Percentiles rank a stretch among this genome's conserved stretches.
Conservation (phyloP, 2,888 invertebrate species). For the Brachyptera risi region DNA sequence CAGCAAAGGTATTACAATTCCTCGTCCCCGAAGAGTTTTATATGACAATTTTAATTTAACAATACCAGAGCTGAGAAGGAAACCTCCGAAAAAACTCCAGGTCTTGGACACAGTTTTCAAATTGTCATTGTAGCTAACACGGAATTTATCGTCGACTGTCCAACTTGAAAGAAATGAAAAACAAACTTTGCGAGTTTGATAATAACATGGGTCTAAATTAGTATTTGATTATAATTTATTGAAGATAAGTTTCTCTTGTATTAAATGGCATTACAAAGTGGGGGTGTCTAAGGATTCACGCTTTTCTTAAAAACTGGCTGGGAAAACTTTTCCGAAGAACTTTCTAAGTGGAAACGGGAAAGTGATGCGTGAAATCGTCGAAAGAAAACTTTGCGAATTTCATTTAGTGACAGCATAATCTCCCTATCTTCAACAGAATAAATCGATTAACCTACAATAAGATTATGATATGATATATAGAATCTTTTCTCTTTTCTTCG, state of each 20-base stretch:
- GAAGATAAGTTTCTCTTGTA: slow-evolving; percentile 15
- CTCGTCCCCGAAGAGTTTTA: too few relatives aligned
- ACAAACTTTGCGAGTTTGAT: not conserved
- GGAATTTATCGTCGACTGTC: not conserved
- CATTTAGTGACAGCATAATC: slow-evolving; percentile 13
- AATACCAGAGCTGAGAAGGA: slow-evolving; percentile 5
- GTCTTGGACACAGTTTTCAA: not conserved
- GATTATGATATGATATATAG: slow-evolving; percentile 1
- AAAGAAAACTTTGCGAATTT: slow-evolving; percentile 1
- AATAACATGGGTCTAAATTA: slow-evolving; percentile 12
- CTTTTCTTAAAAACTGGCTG: not conserved
- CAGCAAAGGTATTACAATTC: too few relatives aligned
- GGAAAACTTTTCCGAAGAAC: slow-evolving; percentile 8
- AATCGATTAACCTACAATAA: slow-evolving; percentile 11
- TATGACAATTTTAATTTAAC: slow-evolving; percentile 2
- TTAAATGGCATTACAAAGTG: slow-evolving; percentile 18
- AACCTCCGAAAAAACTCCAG: not conserved
- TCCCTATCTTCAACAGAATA: slow-evolving; percentile 5
- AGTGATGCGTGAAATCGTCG: slow-evolving; percentile 20
- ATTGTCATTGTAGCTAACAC: not conserved
- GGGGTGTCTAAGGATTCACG: slow-evolving; percentile 18
- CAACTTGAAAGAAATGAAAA: not conserved
- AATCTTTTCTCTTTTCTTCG: not conserved
- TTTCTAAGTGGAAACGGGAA: slow-evolving; percentile 18
- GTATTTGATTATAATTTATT: slow-evolving; percentile 21